Conservation (phyloP, 2,113 vertebrate species). For the Psilopsiagon aymara region DNA sequence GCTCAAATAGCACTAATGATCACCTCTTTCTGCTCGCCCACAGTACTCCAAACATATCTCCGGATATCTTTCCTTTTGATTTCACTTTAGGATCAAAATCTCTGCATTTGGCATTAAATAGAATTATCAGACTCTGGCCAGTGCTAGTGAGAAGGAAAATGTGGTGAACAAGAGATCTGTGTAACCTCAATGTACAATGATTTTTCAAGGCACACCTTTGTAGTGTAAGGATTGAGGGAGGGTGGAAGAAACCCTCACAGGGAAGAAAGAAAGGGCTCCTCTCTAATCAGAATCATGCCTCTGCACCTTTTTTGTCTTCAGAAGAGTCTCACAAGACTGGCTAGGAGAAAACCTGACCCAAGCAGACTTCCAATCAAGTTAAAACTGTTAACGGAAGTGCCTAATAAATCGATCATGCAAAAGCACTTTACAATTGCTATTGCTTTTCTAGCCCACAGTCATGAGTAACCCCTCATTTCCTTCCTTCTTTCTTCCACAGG, state of each 20-base stretch:
- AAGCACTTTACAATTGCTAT: background rate
- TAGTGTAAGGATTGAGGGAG: background rate
- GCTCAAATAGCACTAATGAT: background rate
- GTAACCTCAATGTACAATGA: background rate
- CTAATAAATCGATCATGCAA: background rate
- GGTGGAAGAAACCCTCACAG: background rate
- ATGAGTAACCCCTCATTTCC: slow-evolving; percentile 57
- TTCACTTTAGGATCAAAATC: background rate
- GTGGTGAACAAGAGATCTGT: background rate
- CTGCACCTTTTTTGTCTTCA: background rate
- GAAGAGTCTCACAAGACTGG: background rate
- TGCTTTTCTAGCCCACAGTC: slow-evolving; percentile 26
- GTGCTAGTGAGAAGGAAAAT: background rate
- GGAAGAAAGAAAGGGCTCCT: background rate
- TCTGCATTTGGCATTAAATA: background rate
- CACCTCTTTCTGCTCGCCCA: background rate
- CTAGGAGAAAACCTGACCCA: background rate
- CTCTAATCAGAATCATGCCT: background rate
- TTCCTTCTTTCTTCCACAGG: slow-evolving; percentile 60
- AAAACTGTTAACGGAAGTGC: background rate
- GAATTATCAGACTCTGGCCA: background rate
- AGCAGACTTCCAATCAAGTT: background rate
- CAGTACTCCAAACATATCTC: background rate
- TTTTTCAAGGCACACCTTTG: background rate
- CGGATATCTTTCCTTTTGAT: background rate